These are phyloP conservation scores for Luperina testacea DNA, from an alignment of 2,888 invertebrate species.

Conservation along the genomic window DNA sequence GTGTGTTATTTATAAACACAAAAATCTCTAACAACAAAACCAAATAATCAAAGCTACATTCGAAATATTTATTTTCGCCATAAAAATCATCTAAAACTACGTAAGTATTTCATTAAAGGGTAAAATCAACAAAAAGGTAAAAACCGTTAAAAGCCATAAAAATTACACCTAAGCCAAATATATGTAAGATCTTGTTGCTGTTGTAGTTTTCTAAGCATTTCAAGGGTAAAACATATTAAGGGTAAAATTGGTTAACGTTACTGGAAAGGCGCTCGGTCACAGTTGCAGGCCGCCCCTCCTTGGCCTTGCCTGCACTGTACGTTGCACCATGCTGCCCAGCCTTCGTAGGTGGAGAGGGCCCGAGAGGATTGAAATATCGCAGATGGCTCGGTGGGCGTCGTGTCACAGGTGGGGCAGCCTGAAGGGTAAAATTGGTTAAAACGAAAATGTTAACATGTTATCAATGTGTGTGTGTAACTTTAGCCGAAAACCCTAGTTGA, in stretches of 20 bases:
- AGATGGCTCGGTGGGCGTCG: slow-evolving; percentile 47
- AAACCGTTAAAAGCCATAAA: slow-evolving; percentile 8
- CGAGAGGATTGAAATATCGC: slow-evolving; percentile 49
- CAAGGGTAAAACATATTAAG: slow-evolving; percentile 35
- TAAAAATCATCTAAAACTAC: not conserved
- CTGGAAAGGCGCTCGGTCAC: slow-evolving; percentile 92
- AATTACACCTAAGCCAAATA: not conserved
- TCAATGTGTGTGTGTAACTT: not conserved
- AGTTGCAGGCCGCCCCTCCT: slow-evolving; percentile 94
- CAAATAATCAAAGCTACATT: not conserved
- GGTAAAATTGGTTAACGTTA: slow-evolving; percentile 61
- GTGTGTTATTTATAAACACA: slow-evolving; percentile 14
- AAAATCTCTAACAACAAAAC: slow-evolving; percentile 1
- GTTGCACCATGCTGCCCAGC: slow-evolving; percentile 92
- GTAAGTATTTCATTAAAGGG: not conserved
- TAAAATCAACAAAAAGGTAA: slow-evolving; percentile 22
- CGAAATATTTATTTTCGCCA: not conserved
- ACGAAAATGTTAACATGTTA: not conserved
- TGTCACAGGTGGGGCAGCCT: slow-evolving; percentile 85
- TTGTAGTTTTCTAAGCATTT: slow-evolving; percentile 15
- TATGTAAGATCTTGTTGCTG: not conserved
- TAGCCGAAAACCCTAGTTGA: not conserved
- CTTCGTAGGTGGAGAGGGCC: slow-evolving; percentile 77
- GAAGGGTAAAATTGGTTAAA: slow-evolving; percentile 55
- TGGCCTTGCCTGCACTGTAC: slow-evolving; percentile 92